Evolutionary conservation across 2,888 invertebrate genomes (phyloP), one percentile per base, ranked within the genome.

Genomic region (Drosophila robusta): DNA sequence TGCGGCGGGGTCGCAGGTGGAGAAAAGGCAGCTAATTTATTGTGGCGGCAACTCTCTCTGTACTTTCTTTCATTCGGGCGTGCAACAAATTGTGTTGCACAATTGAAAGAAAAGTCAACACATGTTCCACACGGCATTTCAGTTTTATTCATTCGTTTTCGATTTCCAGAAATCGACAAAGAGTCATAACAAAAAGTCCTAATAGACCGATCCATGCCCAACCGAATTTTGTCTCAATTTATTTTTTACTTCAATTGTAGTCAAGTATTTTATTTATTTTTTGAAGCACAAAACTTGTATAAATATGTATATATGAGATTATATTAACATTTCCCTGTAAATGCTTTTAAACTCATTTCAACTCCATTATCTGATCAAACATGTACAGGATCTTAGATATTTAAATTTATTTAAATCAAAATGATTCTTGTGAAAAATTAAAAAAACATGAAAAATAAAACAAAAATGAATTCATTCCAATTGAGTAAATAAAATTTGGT

Each of bases 41-140:
- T 78, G 75, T 63, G 76, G 61, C 78, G 78, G 75, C 65, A 63
- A 60, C 56, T 66, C 68, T 65, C 68, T 74, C 69, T 66, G 74
- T 66, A 69, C 66, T 74, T 63, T 56, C 76, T 66, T 78, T 66
- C 68, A 51, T 32, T 45, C 70, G 64, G 77, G 68, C 77, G 72
- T 64, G 72, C 77, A 72, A 77, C 75, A 77, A 75, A 75, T 73
- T 77, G 67, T 68, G 32, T 45, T 44, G 29, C 58, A 68, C 75
- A 71, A 71, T 64, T 41, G 50, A 51, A 24, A 36, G 49, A 62
- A 54, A 42, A 58, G 45, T 41, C 47, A 39, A 54, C 46, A 38
- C 55, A 66, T 42, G 32, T 32, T 34, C 11, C 29, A 65, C 26
- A 66, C 47, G 18, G 9, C 51, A 36, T 39, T 38, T 16, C 29